Evolutionary conservation across 1,140 invertebrate species (phyloP).

Genomic region (Acromyrmex charruanus): DNA sequence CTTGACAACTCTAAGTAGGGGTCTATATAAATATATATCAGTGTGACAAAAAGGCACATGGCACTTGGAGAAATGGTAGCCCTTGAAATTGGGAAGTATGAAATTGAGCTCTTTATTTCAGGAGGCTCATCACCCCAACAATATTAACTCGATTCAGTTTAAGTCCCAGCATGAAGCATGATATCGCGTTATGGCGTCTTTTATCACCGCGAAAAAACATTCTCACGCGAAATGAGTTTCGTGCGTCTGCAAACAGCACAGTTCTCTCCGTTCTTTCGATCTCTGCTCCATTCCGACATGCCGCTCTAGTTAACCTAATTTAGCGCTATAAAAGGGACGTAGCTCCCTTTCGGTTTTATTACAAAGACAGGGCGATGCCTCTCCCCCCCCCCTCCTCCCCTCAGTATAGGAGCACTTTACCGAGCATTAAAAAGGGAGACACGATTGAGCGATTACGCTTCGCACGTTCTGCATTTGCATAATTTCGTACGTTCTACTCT

Average conservation of each 20-base stretch:
- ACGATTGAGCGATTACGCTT: conserved; percentile 7
- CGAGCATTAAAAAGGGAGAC: not conserved
- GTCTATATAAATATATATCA: too few species aligned
- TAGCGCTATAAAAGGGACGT: conserved; percentile 34
- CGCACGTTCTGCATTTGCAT: conserved; percentile 4
- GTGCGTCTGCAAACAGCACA: conserved; percentile 25
- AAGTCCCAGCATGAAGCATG: conserved; percentile 63
- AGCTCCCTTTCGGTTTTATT: conserved; percentile 33
- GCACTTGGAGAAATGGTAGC: not conserved
- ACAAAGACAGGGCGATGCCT: not conserved
- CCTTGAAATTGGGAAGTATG: conserved; percentile 5
- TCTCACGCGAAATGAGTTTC: conserved; percentile 72
- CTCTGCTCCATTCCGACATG: conserved; percentile 17
- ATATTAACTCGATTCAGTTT: conserved; percentile 66
- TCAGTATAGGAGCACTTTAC: too few species aligned
- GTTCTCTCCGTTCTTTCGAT: conserved; percentile 46
- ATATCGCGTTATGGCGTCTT: conserved; percentile 73
- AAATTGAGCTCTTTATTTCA: conserved; percentile 53
- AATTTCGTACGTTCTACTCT: conserved; percentile 19
- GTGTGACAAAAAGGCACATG: not conserved
- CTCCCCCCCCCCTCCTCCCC: not conserved
- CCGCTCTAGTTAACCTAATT: conserved; percentile 70
- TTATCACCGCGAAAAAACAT: conserved; percentile 72
- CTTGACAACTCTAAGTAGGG: too few species aligned
- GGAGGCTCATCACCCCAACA: not conserved